Percentiles rank a stretch among this genome's conserved stretches.
These are phyloP conservation scores for Upupa epops DNA, from an alignment of 2,113 vertebrate genomes.

Conservation along the genomic window DNA sequence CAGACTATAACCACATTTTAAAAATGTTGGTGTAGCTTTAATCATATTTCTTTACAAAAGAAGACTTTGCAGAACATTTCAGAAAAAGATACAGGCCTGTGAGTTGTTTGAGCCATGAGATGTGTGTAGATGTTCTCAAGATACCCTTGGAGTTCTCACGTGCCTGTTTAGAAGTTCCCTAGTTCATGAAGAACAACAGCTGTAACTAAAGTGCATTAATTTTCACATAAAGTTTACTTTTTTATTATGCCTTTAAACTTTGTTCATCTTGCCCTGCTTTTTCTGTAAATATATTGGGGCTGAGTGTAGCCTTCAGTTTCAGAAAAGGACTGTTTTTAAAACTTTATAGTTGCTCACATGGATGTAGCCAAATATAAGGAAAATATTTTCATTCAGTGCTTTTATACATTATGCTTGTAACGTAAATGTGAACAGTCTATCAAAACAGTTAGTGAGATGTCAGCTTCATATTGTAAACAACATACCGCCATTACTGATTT, in stretches of 20 bases:
- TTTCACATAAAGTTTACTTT: background rate
- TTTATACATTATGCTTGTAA: background rate
- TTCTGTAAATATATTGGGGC: background rate
- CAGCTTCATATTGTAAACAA: background rate
- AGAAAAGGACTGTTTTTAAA: background rate
- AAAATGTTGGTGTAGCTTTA: slow-evolving; percentile 24
- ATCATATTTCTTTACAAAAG: slow-evolving; percentile 12
- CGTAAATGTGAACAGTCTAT: background rate
- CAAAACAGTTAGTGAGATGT: background rate
- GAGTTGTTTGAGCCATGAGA: background rate
- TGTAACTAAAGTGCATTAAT: background rate
- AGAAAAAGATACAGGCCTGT: background rate
- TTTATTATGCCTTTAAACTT: slow-evolving; percentile 10
- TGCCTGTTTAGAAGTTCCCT: background rate
- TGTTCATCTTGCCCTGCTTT: background rate
- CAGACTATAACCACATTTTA: slow-evolving; percentile 33
- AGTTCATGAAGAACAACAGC: background rate
- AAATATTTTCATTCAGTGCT: background rate
- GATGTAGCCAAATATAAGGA: background rate
- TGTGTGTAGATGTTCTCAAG: background rate
- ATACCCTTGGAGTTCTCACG: background rate
- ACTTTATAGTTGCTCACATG: background rate
- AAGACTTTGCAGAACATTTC: background rate
- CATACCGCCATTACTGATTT: background rate
- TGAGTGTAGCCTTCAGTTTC: background rate